Evolutionary conservation across 2,113 vertebrate species (phyloP), one percentile per base, ranked within the genome.

Genomic region (Atherinomorus stipes): DNA sequence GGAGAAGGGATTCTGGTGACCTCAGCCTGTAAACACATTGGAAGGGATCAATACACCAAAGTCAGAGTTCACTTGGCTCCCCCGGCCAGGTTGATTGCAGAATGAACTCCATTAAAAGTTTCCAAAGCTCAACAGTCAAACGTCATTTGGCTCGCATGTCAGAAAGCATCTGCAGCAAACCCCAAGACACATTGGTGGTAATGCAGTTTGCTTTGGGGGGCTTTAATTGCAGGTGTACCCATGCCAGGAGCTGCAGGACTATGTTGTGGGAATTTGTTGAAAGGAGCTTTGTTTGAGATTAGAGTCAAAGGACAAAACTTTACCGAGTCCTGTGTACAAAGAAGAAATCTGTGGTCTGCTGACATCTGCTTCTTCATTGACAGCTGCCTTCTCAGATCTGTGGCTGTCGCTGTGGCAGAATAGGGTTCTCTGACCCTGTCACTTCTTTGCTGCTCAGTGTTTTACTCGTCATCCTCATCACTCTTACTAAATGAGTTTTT

Each of bases 51-150:
- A 89, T 94, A 91, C 52, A 18, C 83, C 68, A 86, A 93, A 94
- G 85, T 90, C 89, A 93, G 89, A 94, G 92, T 91, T 94, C 89
- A 89, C 75, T 74, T 67, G 63, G 78, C 89, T 86, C 86, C 63
- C 64, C 25, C 71, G 67, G 79, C 81, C 78, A 89, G 92, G 89
- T 89, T 91, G 84, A 89, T 90, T 91, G 85, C 81, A 64, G 65
- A 90, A 89, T 79, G 74, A 92, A 92, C 85, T 90, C 85, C 87
- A 86, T 76, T 89, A 80, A 87, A 92, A 85, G 80, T 89, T 93
- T 92, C 79, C 72, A 65, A 83, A 80, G 85, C 80, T 82, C 85
- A 88, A 82, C 91, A 91, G 93, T 90, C 92, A 91, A 91, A 90
- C 88, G 84, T 89, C 71, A 86, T 93, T 93, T 93, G 85, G 82